A percentile compares a stretch with the other conserved stretches of the same genome.
Evolutionary conservation across 2,113 vertebrate species (phyloP).

Genomic region (Herpailurus yagouaroundi): DNA sequence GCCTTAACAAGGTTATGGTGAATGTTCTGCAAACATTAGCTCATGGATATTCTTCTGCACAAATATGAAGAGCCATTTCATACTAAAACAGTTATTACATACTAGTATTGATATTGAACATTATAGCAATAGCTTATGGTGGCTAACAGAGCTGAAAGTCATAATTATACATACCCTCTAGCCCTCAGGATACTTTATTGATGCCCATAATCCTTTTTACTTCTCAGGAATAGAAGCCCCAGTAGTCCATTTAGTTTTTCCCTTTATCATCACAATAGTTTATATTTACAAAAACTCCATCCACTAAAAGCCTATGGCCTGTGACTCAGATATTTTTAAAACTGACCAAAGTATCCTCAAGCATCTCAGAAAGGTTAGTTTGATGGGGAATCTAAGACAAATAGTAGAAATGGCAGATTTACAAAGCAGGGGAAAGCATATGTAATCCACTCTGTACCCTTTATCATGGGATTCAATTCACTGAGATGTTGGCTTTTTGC

Average conservation of each 20-base stretch:
- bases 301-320: background rate
- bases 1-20: background rate
- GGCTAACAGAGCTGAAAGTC: background rate
- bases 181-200: background rate
- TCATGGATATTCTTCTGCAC: background rate
- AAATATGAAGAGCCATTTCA: background rate
- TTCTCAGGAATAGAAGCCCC: background rate
- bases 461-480: background rate
- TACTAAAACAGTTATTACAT: background rate
- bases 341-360: background rate
- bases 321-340: slow-evolving; percentile 42
- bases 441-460: background rate
- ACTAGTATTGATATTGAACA: background rate
- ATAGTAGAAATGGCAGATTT: slow-evolving; percentile 4
- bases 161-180: background rate
- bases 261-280: slow-evolving; percentile 29
- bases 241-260: background rate
- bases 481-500: background rate
- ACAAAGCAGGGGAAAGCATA: background rate
- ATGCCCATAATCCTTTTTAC: background rate
- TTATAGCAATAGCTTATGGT: background rate
- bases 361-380: background rate
- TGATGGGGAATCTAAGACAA: background rate
- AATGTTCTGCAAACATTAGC: slow-evolving; percentile 43
- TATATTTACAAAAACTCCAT: slow-evolving; percentile 47